phyloP scores from a whole-genome alignment of 2,888 invertebrate genomes.

The Caenorhabditis sp. region DNA sequence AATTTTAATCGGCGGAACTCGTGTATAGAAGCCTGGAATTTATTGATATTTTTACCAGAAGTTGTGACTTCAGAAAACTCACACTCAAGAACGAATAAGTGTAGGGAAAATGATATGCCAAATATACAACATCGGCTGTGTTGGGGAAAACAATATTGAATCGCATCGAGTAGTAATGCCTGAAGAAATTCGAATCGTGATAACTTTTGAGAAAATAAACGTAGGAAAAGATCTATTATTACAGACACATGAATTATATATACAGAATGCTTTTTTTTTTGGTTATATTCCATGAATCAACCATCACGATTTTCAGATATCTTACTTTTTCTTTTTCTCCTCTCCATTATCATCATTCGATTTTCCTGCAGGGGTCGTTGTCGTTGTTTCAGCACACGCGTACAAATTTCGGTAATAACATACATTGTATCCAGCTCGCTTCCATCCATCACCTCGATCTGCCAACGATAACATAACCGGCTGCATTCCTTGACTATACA shows the following conservation, averaged over 20 bases:
- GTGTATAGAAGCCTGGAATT: not conserved
- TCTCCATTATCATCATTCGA: conserved; percentile 36
- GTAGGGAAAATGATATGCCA: conserved; percentile 88
- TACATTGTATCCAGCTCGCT: conserved; percentile 80
- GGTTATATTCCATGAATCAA: not conserved
- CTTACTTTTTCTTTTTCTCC: conserved; percentile 39
- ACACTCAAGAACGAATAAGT: conserved; percentile 83
- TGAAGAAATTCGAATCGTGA: conserved; percentile 12
- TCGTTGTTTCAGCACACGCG: conserved; percentile 23
- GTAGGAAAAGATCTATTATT: no score
- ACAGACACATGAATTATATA: no score
- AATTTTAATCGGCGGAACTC: conserved; percentile 19
- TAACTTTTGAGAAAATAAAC: not conserved
- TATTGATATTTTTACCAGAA: not conserved
- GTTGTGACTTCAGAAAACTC: no score
- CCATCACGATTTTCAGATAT: no score
- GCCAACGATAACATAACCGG: conserved; percentile 85
- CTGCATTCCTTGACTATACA: conserved; percentile 87
- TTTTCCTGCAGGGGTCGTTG: not conserved
- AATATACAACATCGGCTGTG: conserved; percentile 82
- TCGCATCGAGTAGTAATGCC: conserved; percentile 80
- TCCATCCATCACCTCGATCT: conserved; percentile 79
- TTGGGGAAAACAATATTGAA: conserved; percentile 83
- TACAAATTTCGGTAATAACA: conserved; percentile 82
- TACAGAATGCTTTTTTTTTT: not conserved